phyloP scores from a whole-genome alignment of 1,140 invertebrate species.

The Scaptomyza montana region DNA sequence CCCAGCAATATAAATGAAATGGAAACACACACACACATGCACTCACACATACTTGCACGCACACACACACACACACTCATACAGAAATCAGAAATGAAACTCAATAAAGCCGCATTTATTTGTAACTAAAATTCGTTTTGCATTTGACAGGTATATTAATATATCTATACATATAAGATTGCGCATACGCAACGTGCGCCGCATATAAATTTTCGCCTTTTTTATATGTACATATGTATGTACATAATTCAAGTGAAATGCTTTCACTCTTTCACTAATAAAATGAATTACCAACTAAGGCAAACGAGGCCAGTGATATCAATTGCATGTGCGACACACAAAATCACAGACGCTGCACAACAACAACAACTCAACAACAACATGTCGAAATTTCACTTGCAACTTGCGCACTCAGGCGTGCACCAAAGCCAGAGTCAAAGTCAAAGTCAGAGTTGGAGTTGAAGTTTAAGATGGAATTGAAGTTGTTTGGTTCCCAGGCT shows the following conservation, averaged over 20 bases:
- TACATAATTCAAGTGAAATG: slow-evolving; percentile 49
- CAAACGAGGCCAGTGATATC: slow-evolving; percentile 74
- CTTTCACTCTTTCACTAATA: slow-evolving; percentile 76
- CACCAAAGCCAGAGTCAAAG: slow-evolving; percentile 3
- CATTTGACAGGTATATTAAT: slow-evolving; percentile 20
- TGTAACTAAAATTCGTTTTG: slow-evolving; percentile 56
- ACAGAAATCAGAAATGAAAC: slow-evolving; percentile 50
- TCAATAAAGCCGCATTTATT: slow-evolving; percentile 73
- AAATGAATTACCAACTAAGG: slow-evolving; percentile 61
- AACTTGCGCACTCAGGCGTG: slow-evolving; percentile 58
- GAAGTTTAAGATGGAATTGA: not conserved
- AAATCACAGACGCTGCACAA: slow-evolving; percentile 61
- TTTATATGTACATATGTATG: no score
- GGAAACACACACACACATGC: not conserved
- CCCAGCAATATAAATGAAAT: slow-evolving; percentile 10
- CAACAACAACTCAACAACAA: not conserved
- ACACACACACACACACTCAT: slow-evolving; percentile 5
- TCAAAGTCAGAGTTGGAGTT: not conserved
- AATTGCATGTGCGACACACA: slow-evolving; percentile 80
- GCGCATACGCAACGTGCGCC: slow-evolving; percentile 67
- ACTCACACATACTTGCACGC: slow-evolving; percentile 4
- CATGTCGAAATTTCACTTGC: slow-evolving; percentile 43
- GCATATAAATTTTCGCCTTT: slow-evolving; percentile 18
- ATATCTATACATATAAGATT: slow-evolving; percentile 40
- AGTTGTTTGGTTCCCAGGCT: slow-evolving; percentile 7